Conservation (phyloP, 2,797 vertebrate species). For the Sebastes kiyomatsui region DNA sequence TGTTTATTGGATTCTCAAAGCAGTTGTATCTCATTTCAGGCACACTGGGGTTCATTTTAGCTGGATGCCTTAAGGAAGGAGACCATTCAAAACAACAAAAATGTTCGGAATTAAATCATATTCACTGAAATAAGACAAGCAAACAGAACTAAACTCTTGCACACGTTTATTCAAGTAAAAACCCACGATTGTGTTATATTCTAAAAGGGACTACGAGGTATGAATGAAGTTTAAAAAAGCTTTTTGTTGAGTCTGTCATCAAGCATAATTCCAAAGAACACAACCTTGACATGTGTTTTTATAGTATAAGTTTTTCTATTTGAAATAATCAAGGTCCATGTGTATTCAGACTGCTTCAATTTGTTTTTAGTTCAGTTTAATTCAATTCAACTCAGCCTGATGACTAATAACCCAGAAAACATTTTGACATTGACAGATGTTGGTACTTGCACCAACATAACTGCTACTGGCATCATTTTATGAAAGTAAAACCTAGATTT, state of each 20-base stretch:
- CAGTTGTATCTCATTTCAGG: constrained; percentile 38
- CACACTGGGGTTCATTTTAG: constrained; percentile 18
- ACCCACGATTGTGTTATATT: background rate
- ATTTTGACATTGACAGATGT: background rate
- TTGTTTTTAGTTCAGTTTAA: background rate
- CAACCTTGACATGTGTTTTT: background rate
- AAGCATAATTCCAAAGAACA: background rate
- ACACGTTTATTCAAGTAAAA: background rate
- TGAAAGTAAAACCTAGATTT: background rate
- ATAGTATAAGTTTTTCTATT: background rate
- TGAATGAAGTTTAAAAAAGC: background rate
- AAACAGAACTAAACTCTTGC: background rate
- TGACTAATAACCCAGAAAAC: background rate
- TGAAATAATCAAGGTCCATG: background rate
- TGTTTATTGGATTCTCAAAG: constrained; percentile 38
- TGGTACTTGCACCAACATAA: no score
- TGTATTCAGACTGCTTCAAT: background rate
- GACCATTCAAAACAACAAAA: constrained; percentile 20
- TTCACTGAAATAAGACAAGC: constrained; percentile 1
- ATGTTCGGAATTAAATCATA: constrained; percentile 13
- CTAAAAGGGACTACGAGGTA: background rate
- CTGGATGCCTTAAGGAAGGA: background rate
- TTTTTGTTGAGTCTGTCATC: constrained; percentile 3
- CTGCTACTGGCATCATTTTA: background rate
- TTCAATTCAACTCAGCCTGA: background rate